A percentile compares a stretch with the other conserved stretches of the same genome.
Evolutionary conservation across 2,888 invertebrate species (phyloP).

Genomic region (Drosophila seclusa): DNA sequence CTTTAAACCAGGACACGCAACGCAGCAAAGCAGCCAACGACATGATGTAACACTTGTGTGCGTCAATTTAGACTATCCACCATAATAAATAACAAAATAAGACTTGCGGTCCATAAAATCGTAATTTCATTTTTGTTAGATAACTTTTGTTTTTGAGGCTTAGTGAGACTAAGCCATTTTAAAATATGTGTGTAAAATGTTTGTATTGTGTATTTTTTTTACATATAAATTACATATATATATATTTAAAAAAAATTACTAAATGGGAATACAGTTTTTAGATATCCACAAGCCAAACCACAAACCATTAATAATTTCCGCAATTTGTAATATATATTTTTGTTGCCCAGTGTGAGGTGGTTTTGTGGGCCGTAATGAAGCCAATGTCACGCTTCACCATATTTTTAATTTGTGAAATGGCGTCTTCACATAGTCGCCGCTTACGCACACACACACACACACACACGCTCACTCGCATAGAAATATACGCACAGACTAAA

Average conservation of each 20-base stretch:
- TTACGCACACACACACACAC: neutral
- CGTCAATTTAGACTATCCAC: constrained; percentile 41
- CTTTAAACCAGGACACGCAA: constrained; percentile 50
- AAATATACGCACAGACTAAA: constrained; percentile 9
- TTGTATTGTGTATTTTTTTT: neutral
- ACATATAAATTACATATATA: too few relatives aligned
- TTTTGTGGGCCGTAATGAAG: constrained; percentile 52
- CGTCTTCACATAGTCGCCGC: constrained; percentile 24
- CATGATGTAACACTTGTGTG: constrained; percentile 35
- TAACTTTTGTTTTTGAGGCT: neutral
- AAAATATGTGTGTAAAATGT: neutral
- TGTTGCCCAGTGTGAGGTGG: constrained; percentile 28
- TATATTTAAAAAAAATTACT: neutral
- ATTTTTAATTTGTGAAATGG: constrained; percentile 73
- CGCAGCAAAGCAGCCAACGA: constrained; percentile 36
- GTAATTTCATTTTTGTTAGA: neutral
- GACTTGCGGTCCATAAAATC: constrained; percentile 1
- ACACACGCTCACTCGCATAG: neutral
- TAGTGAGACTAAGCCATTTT: neutral
- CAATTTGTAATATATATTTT: constrained; percentile 11
- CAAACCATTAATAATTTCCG: neutral
- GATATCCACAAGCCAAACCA: neutral
- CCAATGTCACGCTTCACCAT: constrained; percentile 67
- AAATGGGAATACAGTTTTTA: neutral
- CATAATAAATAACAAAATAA: constrained; percentile 36